Conservation (phyloP, 2,797 vertebrate genomes). For the Chrosomus eos region DNA sequence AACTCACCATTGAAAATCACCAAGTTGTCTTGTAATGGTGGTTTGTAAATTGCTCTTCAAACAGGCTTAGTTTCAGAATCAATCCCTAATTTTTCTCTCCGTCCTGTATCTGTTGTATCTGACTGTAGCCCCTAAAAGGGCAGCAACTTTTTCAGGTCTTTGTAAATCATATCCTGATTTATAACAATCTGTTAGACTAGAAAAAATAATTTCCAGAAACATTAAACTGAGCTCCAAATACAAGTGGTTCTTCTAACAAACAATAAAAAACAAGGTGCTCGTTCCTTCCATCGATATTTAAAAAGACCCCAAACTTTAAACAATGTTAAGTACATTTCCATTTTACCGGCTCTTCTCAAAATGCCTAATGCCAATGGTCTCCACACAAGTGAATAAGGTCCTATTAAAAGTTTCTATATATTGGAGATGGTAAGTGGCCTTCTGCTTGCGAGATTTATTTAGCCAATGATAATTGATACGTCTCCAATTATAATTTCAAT, state of each 20-base stretch:
- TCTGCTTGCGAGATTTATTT: neutral
- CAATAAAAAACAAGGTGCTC: neutral
- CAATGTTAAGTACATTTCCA: neutral
- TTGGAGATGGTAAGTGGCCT: neutral
- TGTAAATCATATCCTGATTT: neutral
- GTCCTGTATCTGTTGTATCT: neutral
- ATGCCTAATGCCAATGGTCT: neutral
- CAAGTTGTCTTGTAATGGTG: neutral
- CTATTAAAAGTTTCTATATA: neutral
- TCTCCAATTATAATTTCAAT: neutral
- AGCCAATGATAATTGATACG: too few species aligned
- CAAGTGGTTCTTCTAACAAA: neutral
- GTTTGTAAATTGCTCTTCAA: neutral
- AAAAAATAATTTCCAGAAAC: neutral
- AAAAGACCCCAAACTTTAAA: neutral
- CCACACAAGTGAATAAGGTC: too few species aligned
- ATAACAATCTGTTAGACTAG: neutral
- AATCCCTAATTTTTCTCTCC: neutral
- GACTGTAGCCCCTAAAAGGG: too few species aligned
- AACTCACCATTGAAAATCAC: neutral
- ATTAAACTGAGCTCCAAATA: neutral
- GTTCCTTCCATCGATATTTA: neutral
- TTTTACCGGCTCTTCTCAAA: neutral
- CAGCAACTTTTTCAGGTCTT: neutral
- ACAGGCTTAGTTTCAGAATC: neutral